Evolutionary conservation across 1,140 invertebrate genomes (phyloP).

Genomic region (Ectropis grisescens): DNA sequence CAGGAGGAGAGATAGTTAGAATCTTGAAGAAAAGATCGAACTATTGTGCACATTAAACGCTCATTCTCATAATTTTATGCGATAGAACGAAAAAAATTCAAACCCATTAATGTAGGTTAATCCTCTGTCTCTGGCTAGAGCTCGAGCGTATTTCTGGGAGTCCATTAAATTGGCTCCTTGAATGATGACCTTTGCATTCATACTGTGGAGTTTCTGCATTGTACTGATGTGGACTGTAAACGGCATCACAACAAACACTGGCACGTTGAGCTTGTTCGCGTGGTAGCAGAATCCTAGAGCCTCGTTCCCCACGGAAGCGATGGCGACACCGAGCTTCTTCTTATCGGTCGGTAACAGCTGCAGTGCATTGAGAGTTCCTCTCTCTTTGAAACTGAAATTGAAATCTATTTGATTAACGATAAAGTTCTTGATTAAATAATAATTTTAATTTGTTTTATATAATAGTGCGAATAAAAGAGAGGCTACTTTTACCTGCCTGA

Average conservation of each 20-base stretch:
- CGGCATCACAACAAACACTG: constrained; percentile 87
- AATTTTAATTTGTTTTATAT: no score
- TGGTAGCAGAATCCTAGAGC: constrained; percentile 78
- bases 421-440: no score
- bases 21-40: no score
- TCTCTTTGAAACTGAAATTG: constrained; percentile 79
- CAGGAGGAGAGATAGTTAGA: no score
- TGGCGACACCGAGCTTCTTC: constrained; percentile 78
- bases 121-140: constrained; percentile 41
- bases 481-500: no score
- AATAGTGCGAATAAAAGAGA: no score
- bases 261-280: constrained; percentile 76
- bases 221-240: constrained; percentile 80
- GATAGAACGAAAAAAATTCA: no score
- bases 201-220: constrained; percentile 76
- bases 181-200: constrained; percentile 80
- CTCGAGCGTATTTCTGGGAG: constrained; percentile 32
- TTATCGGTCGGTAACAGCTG: constrained; percentile 74
- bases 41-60: no score
- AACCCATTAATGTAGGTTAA: constrained; percentile 46
- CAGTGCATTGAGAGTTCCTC: constrained; percentile 81
- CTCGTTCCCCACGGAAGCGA: constrained; percentile 82
- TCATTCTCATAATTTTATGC: no score
- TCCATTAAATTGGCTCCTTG: constrained; percentile 45
- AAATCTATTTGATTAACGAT: no score